These are phyloP conservation scores for Campoplex capitator DNA, from an alignment of 2,888 invertebrate genomes.

Conservation along the genomic window DNA sequence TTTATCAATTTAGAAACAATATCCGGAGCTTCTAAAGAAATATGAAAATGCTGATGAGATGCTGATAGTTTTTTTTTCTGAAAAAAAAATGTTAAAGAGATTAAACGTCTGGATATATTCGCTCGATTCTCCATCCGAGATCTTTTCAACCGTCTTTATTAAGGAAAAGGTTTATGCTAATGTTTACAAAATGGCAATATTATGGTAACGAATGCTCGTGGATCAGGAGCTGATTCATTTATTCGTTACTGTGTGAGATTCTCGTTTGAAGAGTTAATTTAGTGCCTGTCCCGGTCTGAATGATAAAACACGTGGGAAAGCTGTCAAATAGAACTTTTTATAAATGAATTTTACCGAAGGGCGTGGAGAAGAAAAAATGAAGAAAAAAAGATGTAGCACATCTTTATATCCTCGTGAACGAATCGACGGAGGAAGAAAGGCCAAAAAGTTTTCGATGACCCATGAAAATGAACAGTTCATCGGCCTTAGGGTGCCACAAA, in stretches of 20 bases:
- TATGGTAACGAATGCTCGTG: background rate
- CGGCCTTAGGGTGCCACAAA: constrained; percentile 70
- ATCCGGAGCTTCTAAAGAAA: background rate
- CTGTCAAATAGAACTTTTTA: background rate
- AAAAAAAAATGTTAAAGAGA: background rate
- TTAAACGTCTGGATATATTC: background rate
- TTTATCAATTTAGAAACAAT: background rate
- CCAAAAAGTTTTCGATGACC: constrained; percentile 62
- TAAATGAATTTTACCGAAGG: background rate
- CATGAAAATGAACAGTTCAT: constrained; percentile 77
- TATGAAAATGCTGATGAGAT: too few species aligned
- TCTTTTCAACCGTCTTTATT: background rate
- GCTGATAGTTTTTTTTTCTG: background rate
- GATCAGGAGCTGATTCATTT: background rate
- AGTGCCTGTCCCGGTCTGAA: background rate
- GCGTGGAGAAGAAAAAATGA: background rate
- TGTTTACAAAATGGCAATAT: background rate
- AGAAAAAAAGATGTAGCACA: background rate
- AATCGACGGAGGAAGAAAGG: background rate
- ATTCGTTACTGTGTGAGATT: background rate
- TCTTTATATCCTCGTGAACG: background rate
- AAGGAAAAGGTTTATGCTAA: background rate
- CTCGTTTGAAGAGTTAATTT: background rate
- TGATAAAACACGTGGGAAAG: background rate
- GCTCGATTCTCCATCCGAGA: background rate